Evolutionary conservation across 2,797 vertebrate species (phyloP).

Genomic region (Pseudotriccus pelzelni): DNA sequence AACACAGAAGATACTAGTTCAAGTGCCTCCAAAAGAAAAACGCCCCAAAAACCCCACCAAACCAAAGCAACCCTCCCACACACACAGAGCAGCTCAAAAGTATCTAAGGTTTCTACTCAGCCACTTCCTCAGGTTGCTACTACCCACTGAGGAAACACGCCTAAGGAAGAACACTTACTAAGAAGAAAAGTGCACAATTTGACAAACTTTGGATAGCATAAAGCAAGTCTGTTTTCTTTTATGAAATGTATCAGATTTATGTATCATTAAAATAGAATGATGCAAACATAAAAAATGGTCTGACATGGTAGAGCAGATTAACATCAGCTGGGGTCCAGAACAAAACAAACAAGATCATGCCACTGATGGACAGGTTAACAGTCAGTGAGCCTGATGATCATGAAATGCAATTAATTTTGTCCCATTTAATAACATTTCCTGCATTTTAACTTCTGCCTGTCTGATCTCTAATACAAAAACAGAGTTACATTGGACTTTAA

Average conservation of each 20-base stretch:
- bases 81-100: background rate
- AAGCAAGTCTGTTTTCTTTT: slow-evolving; percentile 35
- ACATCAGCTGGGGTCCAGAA: slow-evolving; percentile 18
- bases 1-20: background rate
- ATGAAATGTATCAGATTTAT: slow-evolving; percentile 45
- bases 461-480: slow-evolving; percentile 71
- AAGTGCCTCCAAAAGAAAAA: background rate
- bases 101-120: background rate
- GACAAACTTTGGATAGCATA: slow-evolving; percentile 45
- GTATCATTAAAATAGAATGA: slow-evolving; percentile 65
- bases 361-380: slow-evolving; percentile 57
- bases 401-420: slow-evolving; percentile 64
- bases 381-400: slow-evolving; percentile 9
- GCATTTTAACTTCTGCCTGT: slow-evolving; percentile 60
- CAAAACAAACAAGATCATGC: slow-evolving; percentile 47
- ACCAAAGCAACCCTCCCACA: background rate
- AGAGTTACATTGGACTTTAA: slow-evolving; percentile 72
- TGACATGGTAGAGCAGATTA: slow-evolving; percentile 16
- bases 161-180: background rate
- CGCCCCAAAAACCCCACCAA: background rate
- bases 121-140: slow-evolving; percentile 27
- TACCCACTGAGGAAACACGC: background rate
- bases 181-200: slow-evolving; percentile 37
- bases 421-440: slow-evolving; percentile 60
- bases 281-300: slow-evolving; percentile 27